Conservation (phyloP, 2,797 vertebrate genomes). For the Ibycter americanus region DNA sequence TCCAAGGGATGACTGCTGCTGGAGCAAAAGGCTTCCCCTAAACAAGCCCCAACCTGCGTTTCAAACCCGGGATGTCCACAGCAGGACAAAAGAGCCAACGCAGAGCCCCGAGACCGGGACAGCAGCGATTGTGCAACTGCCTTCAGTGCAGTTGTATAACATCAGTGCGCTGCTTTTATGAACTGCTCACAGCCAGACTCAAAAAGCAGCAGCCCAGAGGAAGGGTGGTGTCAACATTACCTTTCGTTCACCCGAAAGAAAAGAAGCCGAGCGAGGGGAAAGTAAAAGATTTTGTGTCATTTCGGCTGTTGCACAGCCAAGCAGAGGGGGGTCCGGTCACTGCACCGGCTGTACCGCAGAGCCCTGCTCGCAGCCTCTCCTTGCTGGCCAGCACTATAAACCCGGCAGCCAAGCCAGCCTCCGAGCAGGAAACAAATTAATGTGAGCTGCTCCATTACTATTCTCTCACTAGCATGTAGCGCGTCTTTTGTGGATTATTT, state of each 20-base stretch:
- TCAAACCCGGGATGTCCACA: neutral
- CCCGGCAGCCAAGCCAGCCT: neutral
- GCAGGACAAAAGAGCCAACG: neutral
- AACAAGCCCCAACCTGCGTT: neutral
- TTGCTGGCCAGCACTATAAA: neutral
- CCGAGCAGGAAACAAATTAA: neutral
- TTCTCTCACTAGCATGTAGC: neutral
- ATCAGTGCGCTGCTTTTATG: neutral
- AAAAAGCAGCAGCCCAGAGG: constrained; percentile 49
- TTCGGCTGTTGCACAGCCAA: neutral
- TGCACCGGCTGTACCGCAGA: neutral
- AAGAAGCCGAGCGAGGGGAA: neutral
- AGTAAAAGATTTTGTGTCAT: neutral
- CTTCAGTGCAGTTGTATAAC: neutral
- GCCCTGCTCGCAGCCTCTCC: neutral
- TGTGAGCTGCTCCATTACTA: neutral
- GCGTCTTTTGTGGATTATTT: constrained; percentile 15
- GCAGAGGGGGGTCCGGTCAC: neutral
- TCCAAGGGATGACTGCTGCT: neutral
- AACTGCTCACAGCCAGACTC: neutral
- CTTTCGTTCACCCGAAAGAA: constrained; percentile 43
- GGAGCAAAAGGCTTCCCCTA: neutral
- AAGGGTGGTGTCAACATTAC: constrained; percentile 57
- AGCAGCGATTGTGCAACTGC: constrained; percentile 5
- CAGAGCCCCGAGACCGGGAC: neutral